A percentile compares a stretch with the other conserved stretches of the same genome.
Evolutionary conservation across 2,888 invertebrate species (phyloP).

Genomic region (Eupelmus urozonus): DNA sequence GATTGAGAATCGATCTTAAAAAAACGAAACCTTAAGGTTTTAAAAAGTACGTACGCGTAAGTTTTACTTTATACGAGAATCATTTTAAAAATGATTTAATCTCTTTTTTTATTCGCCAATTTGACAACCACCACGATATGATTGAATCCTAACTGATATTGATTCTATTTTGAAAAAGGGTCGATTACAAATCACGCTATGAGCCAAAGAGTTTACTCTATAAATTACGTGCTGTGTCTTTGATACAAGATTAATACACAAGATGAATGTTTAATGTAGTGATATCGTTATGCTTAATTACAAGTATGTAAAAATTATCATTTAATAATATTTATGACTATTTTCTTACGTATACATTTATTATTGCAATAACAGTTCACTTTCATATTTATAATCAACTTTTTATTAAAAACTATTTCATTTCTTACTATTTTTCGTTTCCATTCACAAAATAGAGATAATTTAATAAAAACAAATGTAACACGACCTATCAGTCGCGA

Average conservation of each 20-base stretch:
- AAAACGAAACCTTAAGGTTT: slow-evolving; percentile 45
- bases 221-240: slow-evolving; percentile 47
- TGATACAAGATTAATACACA: slow-evolving; percentile 38
- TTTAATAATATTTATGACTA: neutral
- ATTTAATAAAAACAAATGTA: no score
- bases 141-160: slow-evolving; percentile 7
- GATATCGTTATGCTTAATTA: slow-evolving; percentile 20
- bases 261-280: slow-evolving; percentile 49
- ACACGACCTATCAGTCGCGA: no score
- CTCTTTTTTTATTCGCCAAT: slow-evolving; percentile 21
- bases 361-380: neutral
- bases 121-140: slow-evolving; percentile 15
- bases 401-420: no score
- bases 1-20: slow-evolving; percentile 35
- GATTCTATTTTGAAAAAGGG: slow-evolving; percentile 35
- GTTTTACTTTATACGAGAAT: slow-evolving; percentile 46
- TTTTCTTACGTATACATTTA: neutral
- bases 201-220: slow-evolving; percentile 57
- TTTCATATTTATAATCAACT: no score
- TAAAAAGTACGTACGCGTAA: slow-evolving; percentile 34
- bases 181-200: slow-evolving; percentile 51
- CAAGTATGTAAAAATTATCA: neutral
- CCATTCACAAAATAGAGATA: no score
- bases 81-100: slow-evolving; percentile 53
- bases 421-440: no score